These are phyloP conservation scores for Polypterus senegalus DNA, from an alignment of 2,113 vertebrate genomes.

Conservation along the genomic window DNA sequence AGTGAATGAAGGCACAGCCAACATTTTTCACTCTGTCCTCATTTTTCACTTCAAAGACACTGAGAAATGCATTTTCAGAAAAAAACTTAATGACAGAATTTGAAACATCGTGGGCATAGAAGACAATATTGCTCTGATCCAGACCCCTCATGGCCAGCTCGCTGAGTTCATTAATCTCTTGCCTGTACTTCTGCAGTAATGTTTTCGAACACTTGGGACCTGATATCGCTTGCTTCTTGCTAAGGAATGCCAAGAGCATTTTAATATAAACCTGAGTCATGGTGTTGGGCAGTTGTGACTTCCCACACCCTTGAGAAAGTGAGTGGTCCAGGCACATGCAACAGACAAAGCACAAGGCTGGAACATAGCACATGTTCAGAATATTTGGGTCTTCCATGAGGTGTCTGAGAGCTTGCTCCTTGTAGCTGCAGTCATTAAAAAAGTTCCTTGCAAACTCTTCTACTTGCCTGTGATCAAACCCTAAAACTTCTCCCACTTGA, in stretches of 20 bases:
- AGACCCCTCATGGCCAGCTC: constrained; percentile 60
- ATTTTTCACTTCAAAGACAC: constrained; percentile 44
- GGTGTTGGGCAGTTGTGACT: constrained; percentile 47
- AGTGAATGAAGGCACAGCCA: constrained; percentile 65
- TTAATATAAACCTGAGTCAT: constrained; percentile 69
- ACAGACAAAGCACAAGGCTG: constrained; percentile 63
- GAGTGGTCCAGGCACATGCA: constrained; percentile 65
- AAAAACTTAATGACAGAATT: constrained; percentile 46
- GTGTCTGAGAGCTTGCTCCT: constrained; percentile 39
- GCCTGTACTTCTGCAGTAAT: constrained; percentile 22
- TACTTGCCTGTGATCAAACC: constrained; percentile 52
- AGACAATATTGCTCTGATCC: constrained; percentile 53
- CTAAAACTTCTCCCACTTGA: constrained; percentile 54
- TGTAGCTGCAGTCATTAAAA: constrained; percentile 34
- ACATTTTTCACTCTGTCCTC: constrained; percentile 24
- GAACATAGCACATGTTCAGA: constrained; percentile 63
- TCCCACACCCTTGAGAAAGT: constrained; percentile 24
- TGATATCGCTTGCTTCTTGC: constrained; percentile 9
- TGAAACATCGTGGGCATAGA: constrained; percentile 47
- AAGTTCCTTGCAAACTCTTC: constrained; percentile 54
- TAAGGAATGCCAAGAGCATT: constrained; percentile 52
- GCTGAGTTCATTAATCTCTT: constrained; percentile 47
- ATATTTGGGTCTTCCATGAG: constrained; percentile 46
- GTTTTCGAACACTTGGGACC: neutral
- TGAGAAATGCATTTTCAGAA: constrained; percentile 44